Evolutionary conservation across 2,797 vertebrate species (phyloP).

Genomic region (Potorous gilbertii): DNA sequence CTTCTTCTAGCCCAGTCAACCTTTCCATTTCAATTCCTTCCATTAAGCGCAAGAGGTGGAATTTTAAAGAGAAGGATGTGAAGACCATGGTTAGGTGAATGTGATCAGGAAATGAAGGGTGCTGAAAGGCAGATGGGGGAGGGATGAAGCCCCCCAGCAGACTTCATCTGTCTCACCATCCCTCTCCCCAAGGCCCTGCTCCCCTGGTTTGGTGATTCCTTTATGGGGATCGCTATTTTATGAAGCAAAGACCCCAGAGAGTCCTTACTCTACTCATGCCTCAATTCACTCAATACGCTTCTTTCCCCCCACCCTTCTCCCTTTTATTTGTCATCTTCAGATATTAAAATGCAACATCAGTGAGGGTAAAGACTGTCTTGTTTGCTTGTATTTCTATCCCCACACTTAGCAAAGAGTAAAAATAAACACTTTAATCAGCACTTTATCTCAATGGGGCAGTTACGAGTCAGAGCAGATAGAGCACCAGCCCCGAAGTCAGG

Average conservation of each 20-base stretch:
- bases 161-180: background rate
- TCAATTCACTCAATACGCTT: background rate
- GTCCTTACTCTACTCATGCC: no score
- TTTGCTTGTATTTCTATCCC: background rate
- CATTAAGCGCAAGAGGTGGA: background rate
- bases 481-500: no score
- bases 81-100: background rate
- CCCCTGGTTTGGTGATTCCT: background rate
- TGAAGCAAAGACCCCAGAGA: background rate
- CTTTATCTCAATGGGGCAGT: no score
- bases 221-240: background rate
- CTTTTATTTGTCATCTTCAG: background rate
- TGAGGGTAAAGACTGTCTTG: background rate
- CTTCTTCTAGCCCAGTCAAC: constrained; percentile 12
- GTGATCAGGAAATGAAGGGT: background rate
- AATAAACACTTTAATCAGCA: no score
- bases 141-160: background rate
- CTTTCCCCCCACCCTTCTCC: background rate
- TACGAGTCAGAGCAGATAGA: no score
- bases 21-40: constrained; percentile 8
- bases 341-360: background rate
- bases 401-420: no score
- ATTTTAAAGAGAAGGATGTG: background rate
- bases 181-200: background rate
- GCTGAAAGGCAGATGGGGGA: background rate